phyloP scores from a whole-genome alignment of 2,888 invertebrate genomes.

The Zaprionus bogoriensis region DNA sequence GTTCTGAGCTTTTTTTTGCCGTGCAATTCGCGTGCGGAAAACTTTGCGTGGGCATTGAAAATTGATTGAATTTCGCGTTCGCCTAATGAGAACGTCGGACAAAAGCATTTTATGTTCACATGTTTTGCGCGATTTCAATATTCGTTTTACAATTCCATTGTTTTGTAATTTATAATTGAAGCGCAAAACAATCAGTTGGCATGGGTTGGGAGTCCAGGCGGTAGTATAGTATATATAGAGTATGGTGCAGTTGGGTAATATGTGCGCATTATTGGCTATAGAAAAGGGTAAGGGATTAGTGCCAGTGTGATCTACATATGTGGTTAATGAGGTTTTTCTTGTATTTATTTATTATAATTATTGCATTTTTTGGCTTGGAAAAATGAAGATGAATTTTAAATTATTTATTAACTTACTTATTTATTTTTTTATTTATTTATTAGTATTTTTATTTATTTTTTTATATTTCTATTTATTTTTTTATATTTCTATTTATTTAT shows the following conservation, averaged over 20 bases:
- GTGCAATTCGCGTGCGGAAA: slow-evolving; percentile 40
- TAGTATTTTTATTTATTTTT: background rate
- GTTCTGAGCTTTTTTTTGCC: slow-evolving; percentile 50
- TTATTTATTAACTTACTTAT: background rate
- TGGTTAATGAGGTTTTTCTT: too few relatives aligned
- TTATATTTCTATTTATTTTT: background rate
- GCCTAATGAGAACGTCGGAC: slow-evolving; percentile 24
- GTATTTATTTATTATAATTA: too few relatives aligned
- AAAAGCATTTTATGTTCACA: background rate
- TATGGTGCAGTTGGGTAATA: background rate
- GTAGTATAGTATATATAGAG: too few relatives aligned
- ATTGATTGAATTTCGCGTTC: slow-evolving; percentile 31
- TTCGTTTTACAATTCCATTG: slow-evolving; percentile 7
- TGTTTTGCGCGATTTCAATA: slow-evolving; percentile 11
- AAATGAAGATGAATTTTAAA: background rate
- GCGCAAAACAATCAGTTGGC: background rate
- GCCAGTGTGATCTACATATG: too few relatives aligned
- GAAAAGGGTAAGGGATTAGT: too few relatives aligned
- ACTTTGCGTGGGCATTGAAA: slow-evolving; percentile 43
- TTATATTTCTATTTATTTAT: background rate
- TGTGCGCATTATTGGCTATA: too few relatives aligned
- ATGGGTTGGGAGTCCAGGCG: background rate
- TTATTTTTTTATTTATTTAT: background rate
- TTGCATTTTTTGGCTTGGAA: too few relatives aligned
- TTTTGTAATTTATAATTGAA: background rate